phyloP scores from a whole-genome alignment of 2,797 vertebrate genomes.

The Pseudomugil tenellus region DNA sequence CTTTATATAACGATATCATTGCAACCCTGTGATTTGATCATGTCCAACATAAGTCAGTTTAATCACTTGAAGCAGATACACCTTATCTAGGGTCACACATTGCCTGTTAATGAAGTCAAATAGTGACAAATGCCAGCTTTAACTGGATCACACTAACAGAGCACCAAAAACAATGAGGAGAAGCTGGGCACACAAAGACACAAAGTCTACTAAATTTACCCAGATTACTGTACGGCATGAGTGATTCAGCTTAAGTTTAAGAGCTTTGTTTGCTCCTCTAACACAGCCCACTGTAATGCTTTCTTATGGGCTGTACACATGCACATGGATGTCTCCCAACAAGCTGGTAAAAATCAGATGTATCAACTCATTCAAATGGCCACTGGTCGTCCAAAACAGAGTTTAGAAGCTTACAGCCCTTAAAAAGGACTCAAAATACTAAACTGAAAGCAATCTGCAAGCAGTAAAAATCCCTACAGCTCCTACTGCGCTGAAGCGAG shows the following conservation, averaged over 20 bases:
- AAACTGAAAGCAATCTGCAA: conserved; percentile 26
- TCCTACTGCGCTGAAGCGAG: conserved; percentile 33
- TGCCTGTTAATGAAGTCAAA: neutral
- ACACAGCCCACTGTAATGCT: neutral
- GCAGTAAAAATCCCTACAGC: conserved; percentile 19
- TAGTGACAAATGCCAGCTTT: neutral
- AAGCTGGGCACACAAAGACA: neutral
- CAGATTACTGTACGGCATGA: neutral
- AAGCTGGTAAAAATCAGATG: neutral
- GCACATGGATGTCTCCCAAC: neutral
- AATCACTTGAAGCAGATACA: neutral
- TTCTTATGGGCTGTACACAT: neutral
- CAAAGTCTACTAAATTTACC: neutral
- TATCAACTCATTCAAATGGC: neutral
- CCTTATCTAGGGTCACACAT: neutral
- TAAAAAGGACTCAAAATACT: conserved; percentile 4
- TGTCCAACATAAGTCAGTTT: neutral
- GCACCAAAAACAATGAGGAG: neutral
- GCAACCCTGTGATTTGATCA: neutral
- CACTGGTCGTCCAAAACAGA: neutral
- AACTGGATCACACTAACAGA: neutral
- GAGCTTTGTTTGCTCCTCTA: neutral
- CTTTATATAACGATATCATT: neutral
- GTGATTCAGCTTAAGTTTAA: neutral
- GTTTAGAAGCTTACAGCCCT: neutral